These are phyloP conservation scores for Lamellibrachia luymesi DNA, from an alignment of 1,140 invertebrate species.

Conservation along the genomic window DNA sequence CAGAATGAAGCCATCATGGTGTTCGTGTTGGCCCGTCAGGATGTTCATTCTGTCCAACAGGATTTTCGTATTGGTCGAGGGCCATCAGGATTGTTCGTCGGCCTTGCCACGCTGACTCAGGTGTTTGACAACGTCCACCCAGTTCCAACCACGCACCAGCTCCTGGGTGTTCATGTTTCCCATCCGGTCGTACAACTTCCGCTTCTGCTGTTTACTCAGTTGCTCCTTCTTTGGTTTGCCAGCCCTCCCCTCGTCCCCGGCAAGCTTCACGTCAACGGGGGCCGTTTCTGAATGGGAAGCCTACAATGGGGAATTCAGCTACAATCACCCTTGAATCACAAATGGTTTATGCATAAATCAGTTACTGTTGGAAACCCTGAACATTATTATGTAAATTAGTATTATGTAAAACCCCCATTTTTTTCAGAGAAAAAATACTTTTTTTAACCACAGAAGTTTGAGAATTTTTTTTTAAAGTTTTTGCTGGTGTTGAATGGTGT, in stretches of 20 bases:
- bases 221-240: constrained; percentile 53
- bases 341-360: not conserved
- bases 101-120: constrained; percentile 77
- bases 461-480: too few species aligned
- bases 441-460: too few species aligned
- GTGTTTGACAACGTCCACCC: constrained; percentile 93
- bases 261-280: not conserved
- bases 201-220: constrained; percentile 87
- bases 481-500: too few species aligned
- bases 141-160: constrained; percentile 83
- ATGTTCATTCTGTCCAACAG: not conserved
- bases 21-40: too few species aligned
- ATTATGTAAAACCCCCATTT: too few species aligned
- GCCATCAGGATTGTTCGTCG: constrained; percentile 8
- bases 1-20: not conserved
- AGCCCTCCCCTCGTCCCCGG: constrained; percentile 49
- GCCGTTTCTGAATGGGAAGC: not conserved
- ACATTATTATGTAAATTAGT: too few species aligned
- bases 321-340: not conserved
- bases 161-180: constrained; percentile 74
- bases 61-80: not conserved
- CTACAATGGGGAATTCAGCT: not conserved
- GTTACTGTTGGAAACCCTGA: not conserved
- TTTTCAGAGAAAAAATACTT: too few species aligned
- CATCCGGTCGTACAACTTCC: constrained; percentile 69